Evolutionary conservation across 2,113 vertebrate genomes (phyloP).

Genomic region (Entomyzon cyanotis): DNA sequence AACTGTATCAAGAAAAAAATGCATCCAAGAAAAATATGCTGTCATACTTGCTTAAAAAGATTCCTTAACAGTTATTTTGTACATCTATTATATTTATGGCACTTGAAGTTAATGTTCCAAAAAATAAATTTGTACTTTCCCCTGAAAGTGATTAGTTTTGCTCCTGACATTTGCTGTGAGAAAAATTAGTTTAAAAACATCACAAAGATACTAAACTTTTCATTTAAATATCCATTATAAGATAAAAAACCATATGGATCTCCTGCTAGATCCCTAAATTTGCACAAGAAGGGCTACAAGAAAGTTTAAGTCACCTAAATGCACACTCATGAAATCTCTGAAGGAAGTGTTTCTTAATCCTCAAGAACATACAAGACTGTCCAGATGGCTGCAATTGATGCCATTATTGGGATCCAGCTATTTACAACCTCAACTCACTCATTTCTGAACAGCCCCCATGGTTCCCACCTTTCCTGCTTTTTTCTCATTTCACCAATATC

Average conservation of each 20-base stretch:
- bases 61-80: neutral
- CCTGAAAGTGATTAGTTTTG: neutral
- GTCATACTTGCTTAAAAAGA: neutral
- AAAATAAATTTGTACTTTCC: neutral
- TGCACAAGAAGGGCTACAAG: neutral
- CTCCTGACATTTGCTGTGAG: neutral
- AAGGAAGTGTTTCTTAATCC: neutral
- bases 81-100: neutral
- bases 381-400: neutral
- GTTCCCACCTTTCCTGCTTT: neutral
- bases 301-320: neutral
- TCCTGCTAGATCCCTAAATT: neutral
- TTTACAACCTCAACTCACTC: neutral
- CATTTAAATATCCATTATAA: neutral
- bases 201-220: neutral
- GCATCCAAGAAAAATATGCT: neutral
- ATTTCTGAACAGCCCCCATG: neutral
- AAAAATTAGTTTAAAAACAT: neutral
- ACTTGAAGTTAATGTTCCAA: neutral
- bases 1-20: neutral
- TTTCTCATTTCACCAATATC: neutral
- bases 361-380: neutral
- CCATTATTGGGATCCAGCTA: neutral
- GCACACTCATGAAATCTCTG: neutral
- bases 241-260: neutral